Evolutionary conservation across 64 coral and sea anemone genomes (phyloP).

Genomic region (Stylophora pistillata): DNA sequence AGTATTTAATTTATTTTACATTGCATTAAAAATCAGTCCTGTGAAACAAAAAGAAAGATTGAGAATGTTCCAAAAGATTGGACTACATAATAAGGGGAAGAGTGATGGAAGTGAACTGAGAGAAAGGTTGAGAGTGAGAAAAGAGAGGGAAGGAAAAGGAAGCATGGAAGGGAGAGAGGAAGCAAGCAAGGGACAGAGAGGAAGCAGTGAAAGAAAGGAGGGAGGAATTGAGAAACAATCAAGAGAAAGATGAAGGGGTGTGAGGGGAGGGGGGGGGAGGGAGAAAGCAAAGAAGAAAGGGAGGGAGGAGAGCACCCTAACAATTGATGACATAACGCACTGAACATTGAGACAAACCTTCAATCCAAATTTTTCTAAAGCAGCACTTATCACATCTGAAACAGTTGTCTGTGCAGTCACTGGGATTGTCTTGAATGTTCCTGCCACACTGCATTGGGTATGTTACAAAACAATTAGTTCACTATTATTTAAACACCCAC

Average conservation of each 20-base stretch:
- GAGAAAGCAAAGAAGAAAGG: neutral
- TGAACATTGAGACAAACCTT: conserved; percentile 44
- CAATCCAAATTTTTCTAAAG: conserved; percentile 80
- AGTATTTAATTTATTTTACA: too few relatives aligned
- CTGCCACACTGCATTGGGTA: conserved; percentile 1
- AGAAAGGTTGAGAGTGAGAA: too few relatives aligned
- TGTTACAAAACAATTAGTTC: neutral
- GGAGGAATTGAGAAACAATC: too few relatives aligned
- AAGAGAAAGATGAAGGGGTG: too few relatives aligned
- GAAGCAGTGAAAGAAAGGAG: neutral
- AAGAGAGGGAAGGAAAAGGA: too few relatives aligned
- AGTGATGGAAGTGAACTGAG: too few relatives aligned
- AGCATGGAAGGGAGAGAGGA: neutral
- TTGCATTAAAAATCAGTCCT: too few relatives aligned
- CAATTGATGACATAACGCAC: neutral
- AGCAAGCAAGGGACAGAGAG: neutral
- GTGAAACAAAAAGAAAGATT: too few relatives aligned
- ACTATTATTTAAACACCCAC: neutral
- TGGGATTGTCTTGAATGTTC: conserved; percentile 70
- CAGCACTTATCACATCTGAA: conserved; percentile 46
- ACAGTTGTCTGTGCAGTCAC: conserved; percentile 72
- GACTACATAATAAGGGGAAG: too few relatives aligned
- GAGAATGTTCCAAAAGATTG: too few relatives aligned
- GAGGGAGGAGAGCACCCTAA: neutral
- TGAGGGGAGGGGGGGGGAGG: neutral